phyloP scores from a whole-genome alignment of 2,797 vertebrate species.

The Notamacropus eugenii region DNA sequence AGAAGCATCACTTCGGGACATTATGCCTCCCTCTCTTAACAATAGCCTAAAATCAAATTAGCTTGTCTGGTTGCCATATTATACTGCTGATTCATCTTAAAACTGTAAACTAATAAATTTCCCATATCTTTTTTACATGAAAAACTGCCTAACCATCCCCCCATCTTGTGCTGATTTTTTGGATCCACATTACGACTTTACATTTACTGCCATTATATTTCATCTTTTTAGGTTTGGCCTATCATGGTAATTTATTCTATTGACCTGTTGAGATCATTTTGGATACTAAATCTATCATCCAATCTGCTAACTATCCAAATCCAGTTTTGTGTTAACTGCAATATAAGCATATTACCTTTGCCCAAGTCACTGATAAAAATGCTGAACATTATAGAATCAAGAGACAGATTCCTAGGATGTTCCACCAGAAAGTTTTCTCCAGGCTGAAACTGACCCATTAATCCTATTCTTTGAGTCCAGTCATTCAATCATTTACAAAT shows the following conservation, averaged over 20 bases:
- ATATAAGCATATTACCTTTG: neutral
- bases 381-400: neutral
- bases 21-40: neutral
- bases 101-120: neutral
- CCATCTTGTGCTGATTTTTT: neutral
- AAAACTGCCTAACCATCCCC: neutral
- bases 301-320: neutral
- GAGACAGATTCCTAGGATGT: neutral
- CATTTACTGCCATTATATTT: neutral
- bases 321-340: neutral
- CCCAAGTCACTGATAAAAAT: neutral
- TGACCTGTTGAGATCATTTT: neutral
- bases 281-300: neutral
- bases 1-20: neutral
- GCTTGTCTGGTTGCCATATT: neutral
- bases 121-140: neutral
- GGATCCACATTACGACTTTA: neutral
- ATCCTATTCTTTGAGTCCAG: neutral
- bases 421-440: neutral
- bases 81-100: neutral
- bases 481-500: neutral
- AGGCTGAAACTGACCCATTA: neutral
- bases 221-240: neutral
- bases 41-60: neutral
- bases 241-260: neutral